These are phyloP conservation scores for Leptinotarsa texana DNA, from an alignment of 1,140 invertebrate species.

Conservation along the genomic window DNA sequence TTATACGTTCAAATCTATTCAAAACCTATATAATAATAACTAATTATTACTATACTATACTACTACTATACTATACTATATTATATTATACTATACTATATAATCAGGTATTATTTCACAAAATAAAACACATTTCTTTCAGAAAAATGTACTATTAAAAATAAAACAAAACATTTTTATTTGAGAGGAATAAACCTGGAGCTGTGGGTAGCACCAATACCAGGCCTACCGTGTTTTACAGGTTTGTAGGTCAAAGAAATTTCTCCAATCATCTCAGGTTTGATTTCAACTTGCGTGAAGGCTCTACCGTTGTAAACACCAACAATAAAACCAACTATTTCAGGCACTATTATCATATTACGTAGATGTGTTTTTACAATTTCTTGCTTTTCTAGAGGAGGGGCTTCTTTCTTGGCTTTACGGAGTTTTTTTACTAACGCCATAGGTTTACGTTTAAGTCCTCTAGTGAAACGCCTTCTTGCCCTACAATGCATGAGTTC, in stretches of 20 bases:
- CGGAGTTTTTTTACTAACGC: constrained; percentile 92
- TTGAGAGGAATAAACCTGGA: constrained; percentile 99
- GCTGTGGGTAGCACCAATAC: constrained; percentile 99
- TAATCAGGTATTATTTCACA: constrained; percentile 59
- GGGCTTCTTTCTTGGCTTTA: constrained; percentile 95
- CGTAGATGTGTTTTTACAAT: constrained; percentile 98
- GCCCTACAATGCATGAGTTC: constrained; percentile 92
- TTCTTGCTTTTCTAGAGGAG: constrained; percentile 97
- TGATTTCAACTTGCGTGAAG: constrained; percentile 99
- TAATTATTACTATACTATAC: too few relatives aligned
- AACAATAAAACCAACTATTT: constrained; percentile 99
- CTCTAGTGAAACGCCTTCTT: constrained; percentile 88
- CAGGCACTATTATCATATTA: constrained; percentile 99
- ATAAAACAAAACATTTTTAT: constrained; percentile 63
- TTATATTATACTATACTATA: constrained; percentile 55
- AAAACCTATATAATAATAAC: too few relatives aligned
- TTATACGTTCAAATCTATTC: too few relatives aligned
- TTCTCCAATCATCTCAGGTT: constrained; percentile 99
- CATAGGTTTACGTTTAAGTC: constrained; percentile 96
- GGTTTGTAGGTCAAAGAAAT: constrained; percentile 98
- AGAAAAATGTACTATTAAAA: constrained; percentile 29
- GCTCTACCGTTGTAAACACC: constrained; percentile 99
- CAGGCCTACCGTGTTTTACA: constrained; percentile 98
- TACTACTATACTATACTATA: too few relatives aligned
- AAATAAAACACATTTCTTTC: constrained; percentile 22